Percentiles rank a stretch among this genome's conserved stretches.
These are phyloP conservation scores for Tenebrio molitor DNA, from an alignment of 1,140 invertebrate species.

Conservation along the genomic window DNA sequence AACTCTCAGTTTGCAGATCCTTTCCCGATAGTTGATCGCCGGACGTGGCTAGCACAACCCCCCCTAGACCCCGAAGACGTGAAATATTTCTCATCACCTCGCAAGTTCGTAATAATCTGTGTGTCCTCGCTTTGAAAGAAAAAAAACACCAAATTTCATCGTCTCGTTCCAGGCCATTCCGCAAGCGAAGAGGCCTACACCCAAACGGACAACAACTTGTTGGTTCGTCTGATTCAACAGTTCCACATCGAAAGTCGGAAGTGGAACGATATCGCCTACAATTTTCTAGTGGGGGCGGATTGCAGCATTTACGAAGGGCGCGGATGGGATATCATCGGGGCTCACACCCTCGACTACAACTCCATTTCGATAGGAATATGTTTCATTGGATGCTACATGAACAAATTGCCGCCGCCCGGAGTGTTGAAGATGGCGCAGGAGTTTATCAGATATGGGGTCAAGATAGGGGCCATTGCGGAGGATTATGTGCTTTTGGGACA, in stretches of 20 bases:
- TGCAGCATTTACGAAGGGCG: slow-evolving; percentile 70
- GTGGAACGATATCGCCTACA: slow-evolving; percentile 69
- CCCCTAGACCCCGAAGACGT: slow-evolving; percentile 39
- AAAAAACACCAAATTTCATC: neutral
- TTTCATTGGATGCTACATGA: slow-evolving; percentile 75
- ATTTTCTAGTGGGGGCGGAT: slow-evolving; percentile 71
- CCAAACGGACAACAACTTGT: slow-evolving; percentile 65
- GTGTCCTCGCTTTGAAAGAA: slow-evolving; percentile 42
- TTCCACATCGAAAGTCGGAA: slow-evolving; percentile 67
- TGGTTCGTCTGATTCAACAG: slow-evolving; percentile 67
- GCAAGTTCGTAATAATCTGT: slow-evolving; percentile 61
- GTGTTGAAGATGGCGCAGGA: slow-evolving; percentile 64
- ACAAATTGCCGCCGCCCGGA: slow-evolving; percentile 62
- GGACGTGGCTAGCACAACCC: slow-evolving; percentile 58
- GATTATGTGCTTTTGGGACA: slow-evolving; percentile 70
- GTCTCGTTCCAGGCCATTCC: slow-evolving; percentile 65
- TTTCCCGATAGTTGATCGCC: slow-evolving; percentile 49
- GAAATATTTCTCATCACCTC: slow-evolving; percentile 51
- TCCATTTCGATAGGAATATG: slow-evolving; percentile 73
- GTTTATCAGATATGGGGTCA: slow-evolving; percentile 66
- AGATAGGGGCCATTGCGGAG: slow-evolving; percentile 65
- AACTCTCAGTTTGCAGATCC: neutral
- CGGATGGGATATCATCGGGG: slow-evolving; percentile 76
- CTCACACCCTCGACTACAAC: slow-evolving; percentile 77
- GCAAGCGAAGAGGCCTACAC: slow-evolving; percentile 67